Evolutionary conservation across 2,113 vertebrate species (phyloP).

Genomic region (Mesembrinibis cayennensis): DNA sequence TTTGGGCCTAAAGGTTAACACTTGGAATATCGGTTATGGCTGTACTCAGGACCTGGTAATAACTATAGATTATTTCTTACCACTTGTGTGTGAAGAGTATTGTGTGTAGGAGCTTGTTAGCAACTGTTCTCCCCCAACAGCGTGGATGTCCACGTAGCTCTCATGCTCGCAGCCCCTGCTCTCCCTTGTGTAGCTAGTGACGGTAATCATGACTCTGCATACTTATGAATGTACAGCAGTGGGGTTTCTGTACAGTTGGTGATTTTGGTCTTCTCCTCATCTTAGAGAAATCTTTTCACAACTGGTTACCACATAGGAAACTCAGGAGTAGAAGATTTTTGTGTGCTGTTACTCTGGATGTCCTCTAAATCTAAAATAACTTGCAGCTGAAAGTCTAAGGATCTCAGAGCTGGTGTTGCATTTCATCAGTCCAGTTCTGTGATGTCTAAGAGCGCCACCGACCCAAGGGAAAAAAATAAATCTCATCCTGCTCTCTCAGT

Average conservation of each 20-base stretch:
- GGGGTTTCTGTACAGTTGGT: not conserved
- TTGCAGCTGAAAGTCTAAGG: not conserved
- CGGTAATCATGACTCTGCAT: not conserved
- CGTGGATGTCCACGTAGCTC: not conserved
- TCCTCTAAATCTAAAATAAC: not conserved
- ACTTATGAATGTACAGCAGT: not conserved
- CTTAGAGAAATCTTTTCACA: not conserved
- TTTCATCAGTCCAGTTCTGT: not conserved
- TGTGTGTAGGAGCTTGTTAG: not conserved
- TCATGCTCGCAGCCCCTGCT: accelerated
- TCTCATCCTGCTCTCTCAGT: not conserved
- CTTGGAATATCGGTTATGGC: not conserved
- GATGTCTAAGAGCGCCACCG: accelerated
- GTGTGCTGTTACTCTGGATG: not conserved
- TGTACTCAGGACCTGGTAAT: constrained; percentile 50
- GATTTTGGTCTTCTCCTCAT: not conserved
- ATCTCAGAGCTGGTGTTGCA: accelerated
- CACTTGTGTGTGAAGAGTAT: not conserved
- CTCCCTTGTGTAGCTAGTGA: not conserved
- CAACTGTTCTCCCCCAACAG: accelerated
- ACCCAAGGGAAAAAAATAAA: not conserved
- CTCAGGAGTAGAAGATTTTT: not conserved
- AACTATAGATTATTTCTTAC: not conserved
- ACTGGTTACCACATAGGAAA: not conserved
- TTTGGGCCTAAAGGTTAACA: not conserved